Conservation (phyloP, 2,888 invertebrate species). For the Fragum whitleyi region DNA sequence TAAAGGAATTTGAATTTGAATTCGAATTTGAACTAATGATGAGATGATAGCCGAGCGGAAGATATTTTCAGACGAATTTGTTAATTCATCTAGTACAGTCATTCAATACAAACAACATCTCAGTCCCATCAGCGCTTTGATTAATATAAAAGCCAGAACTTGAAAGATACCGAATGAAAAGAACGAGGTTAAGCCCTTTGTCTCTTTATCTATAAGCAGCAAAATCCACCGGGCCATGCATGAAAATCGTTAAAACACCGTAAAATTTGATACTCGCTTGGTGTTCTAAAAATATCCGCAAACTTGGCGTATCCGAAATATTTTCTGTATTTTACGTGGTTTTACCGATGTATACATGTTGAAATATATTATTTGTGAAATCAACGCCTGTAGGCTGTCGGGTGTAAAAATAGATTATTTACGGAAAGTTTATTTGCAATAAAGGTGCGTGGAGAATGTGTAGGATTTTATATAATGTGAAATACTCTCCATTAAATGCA, state of each 20-base stretch:
- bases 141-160: too few species aligned
- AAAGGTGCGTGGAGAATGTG: constrained; percentile 9
- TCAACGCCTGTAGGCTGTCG: neutral
- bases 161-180: too few species aligned
- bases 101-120: too few species aligned
- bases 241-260: constrained; percentile 21
- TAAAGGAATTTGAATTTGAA: too few species aligned
- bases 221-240: neutral
- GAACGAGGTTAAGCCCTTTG: too few species aligned
- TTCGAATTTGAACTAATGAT: too few species aligned
- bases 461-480: neutral
- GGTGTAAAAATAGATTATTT: constrained; percentile 16
- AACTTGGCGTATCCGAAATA: constrained; percentile 11
- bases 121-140: too few species aligned
- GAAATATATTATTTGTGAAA: neutral
- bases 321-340: neutral
- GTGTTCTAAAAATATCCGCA: constrained; percentile 20
- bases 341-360: neutral
- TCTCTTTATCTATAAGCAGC: neutral
- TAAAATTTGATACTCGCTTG: constrained; percentile 17
- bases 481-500: neutral
- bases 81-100: too few species aligned
- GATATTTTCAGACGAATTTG: too few species aligned
- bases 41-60: too few species aligned
- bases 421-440: constrained; percentile 14